Evolutionary conservation across 2,888 invertebrate species (phyloP), one percentile per base, ranked within the genome.

Genomic region (Dynastes maya): DNA sequence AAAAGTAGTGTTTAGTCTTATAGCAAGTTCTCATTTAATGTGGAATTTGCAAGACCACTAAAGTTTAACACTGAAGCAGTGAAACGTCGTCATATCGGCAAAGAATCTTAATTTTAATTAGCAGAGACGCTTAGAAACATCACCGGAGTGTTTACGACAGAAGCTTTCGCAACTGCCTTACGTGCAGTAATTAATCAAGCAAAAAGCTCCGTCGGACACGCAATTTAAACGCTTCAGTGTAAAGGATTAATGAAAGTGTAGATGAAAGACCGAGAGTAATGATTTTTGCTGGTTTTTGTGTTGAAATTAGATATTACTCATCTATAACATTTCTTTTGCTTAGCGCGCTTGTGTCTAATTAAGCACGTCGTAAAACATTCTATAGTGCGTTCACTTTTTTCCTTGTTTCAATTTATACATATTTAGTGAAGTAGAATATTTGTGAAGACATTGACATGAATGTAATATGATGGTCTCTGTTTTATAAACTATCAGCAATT

Each of bases 31-130:
- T 8, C 9, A 40, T 67, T 67, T 67, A n/a, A 11, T 4, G 64
- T 5, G 27, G 2, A 9, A 68, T 68, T 68, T 13, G 51, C 22
- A 45, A 8, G 22, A 68, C 27, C 27, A 51, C 13, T n/a, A 27
- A 27, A 49, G n/a, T 16, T 27, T 51, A 68, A 27, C 29, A 37
- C 22, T 9, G 51, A 68, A 49, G 4, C 32, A 51, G 49, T 51
- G 49, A 45, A 51, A 13, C 32, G 64, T 64, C 64, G 5, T 68
- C 13, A 49, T 11, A 68, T 68, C 68, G 13, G 51, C 64, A 13
- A 51, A 16, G 68, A 68, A 68, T 51, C 49, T 68, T 51, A 53
- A 49, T 51, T 68, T 68, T 68, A 68, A 68, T 68, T 68, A 68
- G 51, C 13, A 27, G 13, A 68, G 32, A 68, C 51, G 51, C 68